Base-by-base conservation (phyloP, 1,140 invertebrate genomes). In the Coelopa frigida region DNA sequence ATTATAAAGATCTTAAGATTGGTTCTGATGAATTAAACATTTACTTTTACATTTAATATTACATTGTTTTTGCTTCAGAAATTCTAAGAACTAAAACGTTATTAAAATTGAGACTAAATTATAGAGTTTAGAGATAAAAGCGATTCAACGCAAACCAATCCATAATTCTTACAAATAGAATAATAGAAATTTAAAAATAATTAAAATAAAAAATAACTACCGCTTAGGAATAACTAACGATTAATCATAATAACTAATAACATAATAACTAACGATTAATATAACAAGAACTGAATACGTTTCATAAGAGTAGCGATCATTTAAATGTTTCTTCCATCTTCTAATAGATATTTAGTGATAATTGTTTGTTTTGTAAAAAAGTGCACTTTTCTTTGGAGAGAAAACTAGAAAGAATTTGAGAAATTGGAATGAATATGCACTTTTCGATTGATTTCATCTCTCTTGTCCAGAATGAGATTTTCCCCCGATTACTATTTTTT, bases 21-120 rank as follows among this genome's bases (percentile, higher is more conserved):
- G 27, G 24, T 42, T 29, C 8, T 29, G 17, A 42, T 29, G n/a
- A 18, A 20, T 42, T 42, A 42, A 42, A 29, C 27, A 18, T 29
- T 29, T 29, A 20, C 32, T 29, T 29, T 29, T 42, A 42, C 32
- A 24, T 29, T 29, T 29, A 29, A 42, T 42, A 26, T 38, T 40
- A 20, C 14, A 27, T 41, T 41, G 27, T 31, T 29, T 29, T 31
- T 20, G 27, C 32, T 42, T 42, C 29, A 40, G n/a, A 40, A 3
- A 40, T 17, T 42, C 32, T 5, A 29, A 20, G 26, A 29, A 42
- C 18, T 29, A n/a, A 4, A 23, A 23, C 26, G 18, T 3, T 40
- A 26, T 40, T 42, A 20, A 8, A 8, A 29, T n/a, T 20, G 32
- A 42, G 21, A 41, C 29, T 41, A 41, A 27, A 27, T 4, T 24